Base-by-base conservation (phyloP, 2,797 vertebrate genomes). In the Alfaro cultratus region DNA sequence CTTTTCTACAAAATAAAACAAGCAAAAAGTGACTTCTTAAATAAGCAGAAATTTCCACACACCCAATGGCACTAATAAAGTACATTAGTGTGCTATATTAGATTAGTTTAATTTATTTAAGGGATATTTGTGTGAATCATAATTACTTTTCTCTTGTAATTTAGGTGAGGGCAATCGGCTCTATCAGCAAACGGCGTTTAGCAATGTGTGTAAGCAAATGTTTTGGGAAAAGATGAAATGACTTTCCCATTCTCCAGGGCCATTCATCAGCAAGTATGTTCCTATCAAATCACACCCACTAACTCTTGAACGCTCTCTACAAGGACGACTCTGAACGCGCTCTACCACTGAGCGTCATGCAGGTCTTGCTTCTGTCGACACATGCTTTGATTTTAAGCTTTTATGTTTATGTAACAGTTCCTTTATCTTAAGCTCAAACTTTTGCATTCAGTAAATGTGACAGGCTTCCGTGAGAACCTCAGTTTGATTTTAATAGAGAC, bases 151-250 rank as follows among this genome's bases (percentile, higher is more conserved):
- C 55, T 76, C n/a, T 64, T 51, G 16, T 73, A 46, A 62, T 16
- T 18, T 73, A 55, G 45, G 60, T 68, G 39, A 21, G 18, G 21
- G 7, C 39, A 46, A 29, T 62, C 12, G 18, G 34, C 60, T 55
- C 51, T 18, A 49, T 23, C 43, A 71, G 45, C 74, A 76, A 64
- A 76, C 13, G 9, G 45, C 8, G 31, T 81, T 64, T 21, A 62
- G 68, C 75, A 74, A 74, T 68, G 53, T 68, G 34, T 68, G 64
- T 41, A 51, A 73, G 31, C 31, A 64, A 34, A 62, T 73, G 21
- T 51, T 81, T 34, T 21, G 29, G 31, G 31, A 64, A 62, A 21
- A 34, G 12, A 34, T 34, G 29, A 73, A 29, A 47, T 47, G 18
- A 73, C 34, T 73, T 47, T 29, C 34, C 34, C 18, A 39, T 36